These are phyloP conservation scores for Zapornia atra DNA, from an alignment of 2,113 vertebrate species.

Conservation along the genomic window DNA sequence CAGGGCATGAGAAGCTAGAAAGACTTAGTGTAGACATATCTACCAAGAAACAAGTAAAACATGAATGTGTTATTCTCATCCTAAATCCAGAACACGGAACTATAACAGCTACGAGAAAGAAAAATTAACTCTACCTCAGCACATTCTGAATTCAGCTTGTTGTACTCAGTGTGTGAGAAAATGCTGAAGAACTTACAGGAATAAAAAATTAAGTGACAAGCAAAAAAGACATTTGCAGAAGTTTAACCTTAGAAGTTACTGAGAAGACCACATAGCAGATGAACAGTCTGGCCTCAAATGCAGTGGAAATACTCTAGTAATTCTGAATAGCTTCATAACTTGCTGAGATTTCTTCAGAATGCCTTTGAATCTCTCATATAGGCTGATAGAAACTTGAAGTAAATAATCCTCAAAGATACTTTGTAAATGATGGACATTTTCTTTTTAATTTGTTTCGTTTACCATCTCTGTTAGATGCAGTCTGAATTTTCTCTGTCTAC, in stretches of 20 bases:
- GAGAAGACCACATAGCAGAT: background rate
- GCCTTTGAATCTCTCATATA: background rate
- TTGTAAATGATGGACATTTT: background rate
- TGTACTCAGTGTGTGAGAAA: background rate
- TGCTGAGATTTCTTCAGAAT: background rate
- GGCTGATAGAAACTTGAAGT: background rate
- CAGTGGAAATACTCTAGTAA: background rate
- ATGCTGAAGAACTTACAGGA: background rate
- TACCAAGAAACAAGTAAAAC: too few species aligned
- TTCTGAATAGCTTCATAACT: background rate
- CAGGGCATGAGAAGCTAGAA: too few species aligned
- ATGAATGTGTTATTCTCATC: too few species aligned
- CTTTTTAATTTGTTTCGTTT: background rate
- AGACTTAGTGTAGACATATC: too few species aligned
- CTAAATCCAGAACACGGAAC: too few species aligned
- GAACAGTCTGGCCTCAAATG: background rate
- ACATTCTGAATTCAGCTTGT: background rate
- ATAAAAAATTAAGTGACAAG: background rate
- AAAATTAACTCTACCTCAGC: too few species aligned
- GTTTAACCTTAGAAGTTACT: background rate
- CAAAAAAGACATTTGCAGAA: background rate
- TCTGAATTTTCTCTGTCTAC: background rate
- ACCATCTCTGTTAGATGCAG: background rate
- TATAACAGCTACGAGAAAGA: too few species aligned
- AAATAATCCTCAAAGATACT: background rate